A percentile compares a stretch with the other conserved stretches of the same genome.
These are phyloP conservation scores for Allygus modestus DNA, from an alignment of 2,888 invertebrate species.

Conservation along the genomic window DNA sequence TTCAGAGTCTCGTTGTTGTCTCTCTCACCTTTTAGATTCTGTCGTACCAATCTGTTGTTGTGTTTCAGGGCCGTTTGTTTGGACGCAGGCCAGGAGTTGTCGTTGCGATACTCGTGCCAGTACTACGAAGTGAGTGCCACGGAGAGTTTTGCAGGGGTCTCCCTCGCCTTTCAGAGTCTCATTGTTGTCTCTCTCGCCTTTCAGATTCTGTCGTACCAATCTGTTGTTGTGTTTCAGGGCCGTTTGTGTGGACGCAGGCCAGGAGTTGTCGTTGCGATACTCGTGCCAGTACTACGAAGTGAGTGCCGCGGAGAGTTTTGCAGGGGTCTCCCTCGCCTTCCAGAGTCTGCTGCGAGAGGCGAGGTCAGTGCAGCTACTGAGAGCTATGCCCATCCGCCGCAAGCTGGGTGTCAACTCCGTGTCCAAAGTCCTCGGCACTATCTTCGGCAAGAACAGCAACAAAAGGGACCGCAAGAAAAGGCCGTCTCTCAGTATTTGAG, in stretches of 20 bases:
- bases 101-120: constrained; percentile 87
- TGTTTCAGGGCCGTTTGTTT: constrained; percentile 83
- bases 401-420: constrained; percentile 88
- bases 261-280: constrained; percentile 86
- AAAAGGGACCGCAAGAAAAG: constrained; percentile 87
- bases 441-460: constrained; percentile 85
- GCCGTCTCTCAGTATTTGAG: constrained; percentile 85
- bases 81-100: constrained; percentile 88
- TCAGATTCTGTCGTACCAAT: neutral
- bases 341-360: constrained; percentile 86
- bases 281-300: constrained; percentile 92
- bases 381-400: constrained; percentile 82
- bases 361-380: constrained; percentile 84
- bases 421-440: constrained; percentile 87
- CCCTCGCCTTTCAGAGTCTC: too few relatives aligned
- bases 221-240: constrained; percentile 76
- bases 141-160: too few relatives aligned
- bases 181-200: too few relatives aligned
- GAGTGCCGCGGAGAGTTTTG: constrained; percentile 89
- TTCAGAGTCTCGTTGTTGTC: too few relatives aligned
- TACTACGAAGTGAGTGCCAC: too few relatives aligned
- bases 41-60: neutral
- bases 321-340: constrained; percentile 89
- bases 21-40: too few relatives aligned
- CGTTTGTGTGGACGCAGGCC: constrained; percentile 88